Percentiles rank a stretch among this genome's conserved stretches.
Conservation (phyloP, 1,140 invertebrate species). For the Lepidurus apus region DNA sequence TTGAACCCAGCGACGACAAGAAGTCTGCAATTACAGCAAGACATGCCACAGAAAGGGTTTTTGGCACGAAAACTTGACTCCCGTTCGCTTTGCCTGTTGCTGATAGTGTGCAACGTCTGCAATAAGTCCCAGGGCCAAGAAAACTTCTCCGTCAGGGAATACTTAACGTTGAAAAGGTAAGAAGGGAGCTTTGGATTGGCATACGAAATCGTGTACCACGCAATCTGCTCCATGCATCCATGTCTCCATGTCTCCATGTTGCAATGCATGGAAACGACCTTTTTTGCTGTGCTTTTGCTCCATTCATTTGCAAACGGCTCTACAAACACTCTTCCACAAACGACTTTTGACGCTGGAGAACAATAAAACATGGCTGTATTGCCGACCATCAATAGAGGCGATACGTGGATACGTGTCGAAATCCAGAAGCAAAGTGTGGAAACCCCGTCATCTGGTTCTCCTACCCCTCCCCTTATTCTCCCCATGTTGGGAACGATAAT, state of each 20-base stretch:
- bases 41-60: slow-evolving; percentile 1
- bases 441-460: slow-evolving; percentile 3
- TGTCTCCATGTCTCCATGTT: background rate
- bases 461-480: background rate
- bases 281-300: too few species aligned
- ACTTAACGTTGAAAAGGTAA: background rate
- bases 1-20: background rate
- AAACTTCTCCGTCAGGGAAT: background rate
- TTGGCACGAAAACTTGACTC: background rate
- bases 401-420: background rate
- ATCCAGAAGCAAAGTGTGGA: background rate
- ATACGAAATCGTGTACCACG: background rate
- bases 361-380: slow-evolving; percentile 1
- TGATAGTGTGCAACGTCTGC: background rate
- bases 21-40: background rate
- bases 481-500: background rate
- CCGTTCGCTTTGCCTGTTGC: background rate
- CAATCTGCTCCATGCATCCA: background rate
- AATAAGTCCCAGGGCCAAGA: background rate
- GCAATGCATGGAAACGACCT: slow-evolving; percentile 12
- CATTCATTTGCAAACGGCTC: too few species aligned
- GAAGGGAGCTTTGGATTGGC: background rate
- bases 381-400: background rate
- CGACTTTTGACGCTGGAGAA: background rate
- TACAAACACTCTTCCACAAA: too few species aligned